These are phyloP conservation scores for Bufotes viridis DNA, from an alignment of 2,797 vertebrate genomes.

Conservation along the genomic window DNA sequence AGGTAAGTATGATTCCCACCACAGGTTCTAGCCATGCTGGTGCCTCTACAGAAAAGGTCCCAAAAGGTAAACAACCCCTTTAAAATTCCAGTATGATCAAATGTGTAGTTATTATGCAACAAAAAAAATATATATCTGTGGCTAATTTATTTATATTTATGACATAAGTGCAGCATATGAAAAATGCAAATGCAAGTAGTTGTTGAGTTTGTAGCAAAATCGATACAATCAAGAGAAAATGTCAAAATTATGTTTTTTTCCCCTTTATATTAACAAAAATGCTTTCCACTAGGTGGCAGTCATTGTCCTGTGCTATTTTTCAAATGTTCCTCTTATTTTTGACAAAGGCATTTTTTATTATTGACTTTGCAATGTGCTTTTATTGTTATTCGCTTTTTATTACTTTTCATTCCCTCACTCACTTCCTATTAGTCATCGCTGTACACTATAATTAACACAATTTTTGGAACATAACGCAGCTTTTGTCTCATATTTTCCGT, in stretches of 20 bases:
- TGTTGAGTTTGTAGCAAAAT: not conserved
- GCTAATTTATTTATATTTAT: not conserved
- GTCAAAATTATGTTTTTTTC: not conserved
- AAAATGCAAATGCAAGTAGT: not conserved
- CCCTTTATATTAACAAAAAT: not conserved
- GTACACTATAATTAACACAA: conserved; percentile 16
- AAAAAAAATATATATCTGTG: not conserved
- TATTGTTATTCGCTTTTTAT: conserved; percentile 17
- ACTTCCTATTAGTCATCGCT: not conserved
- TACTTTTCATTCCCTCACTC: not conserved
- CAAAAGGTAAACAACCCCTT: no score
- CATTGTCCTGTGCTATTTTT: not conserved
- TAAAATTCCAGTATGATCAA: not conserved
- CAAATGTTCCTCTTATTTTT: not conserved
- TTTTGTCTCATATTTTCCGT: conserved; percentile 3
- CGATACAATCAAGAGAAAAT: not conserved
- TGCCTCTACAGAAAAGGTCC: no score
- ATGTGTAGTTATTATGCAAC: not conserved
- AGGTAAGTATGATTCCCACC: no score
- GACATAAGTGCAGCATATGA: not conserved
- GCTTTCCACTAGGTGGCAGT: conserved; percentile 28
- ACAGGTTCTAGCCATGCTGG: no score
- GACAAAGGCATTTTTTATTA: conserved; percentile 6
- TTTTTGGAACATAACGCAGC: conserved; percentile 7
- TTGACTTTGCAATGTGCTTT: conserved; percentile 19